Base-by-base conservation (phyloP, 2,113 vertebrate genomes). In the Strix uralensis region DNA sequence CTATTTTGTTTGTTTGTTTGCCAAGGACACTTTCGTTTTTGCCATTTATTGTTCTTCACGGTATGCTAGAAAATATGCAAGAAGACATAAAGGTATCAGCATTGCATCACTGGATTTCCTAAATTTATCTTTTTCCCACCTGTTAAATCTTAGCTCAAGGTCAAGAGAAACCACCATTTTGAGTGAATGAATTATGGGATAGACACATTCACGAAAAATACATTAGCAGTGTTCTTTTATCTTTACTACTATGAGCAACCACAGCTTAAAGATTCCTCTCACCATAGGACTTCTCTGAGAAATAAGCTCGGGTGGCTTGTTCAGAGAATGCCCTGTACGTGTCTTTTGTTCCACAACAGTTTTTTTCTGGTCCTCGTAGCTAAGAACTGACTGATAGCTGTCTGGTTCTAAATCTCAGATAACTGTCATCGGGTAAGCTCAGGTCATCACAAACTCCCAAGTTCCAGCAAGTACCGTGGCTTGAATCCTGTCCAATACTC, bases 1-100 rank as follows among this genome's bases (percentile, higher is more conserved):
- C 54, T 90, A 51, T 40, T 85, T 83, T 82, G 62, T 89, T 91
- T 91, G 78, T 85, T 97, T 94, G 54, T 73, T 90, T 97, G 73
- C 89, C 83, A 96, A 91, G 57, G 66, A 92, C 81, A 52, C 62
- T 87, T 90, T 22, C 80, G 66, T 29, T 91, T 81, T 87, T 87
- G n/a, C 65, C 52, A 36, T 81, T 93, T 86, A 44, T 86, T 90
- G 44, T 93, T 91, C 57, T 74, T 89, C 77, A 78, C 20, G 25
- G 42, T 90, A 59, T 26, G 49, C 52, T 75, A 7, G 1, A 89
- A 94, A 95, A 89, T 57, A 92, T 32, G 63, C 57, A 73, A 77
- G 74, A 91, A 34, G 36, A 80, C 71, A 87, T 84, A 27, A 88
- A 94, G 87, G 38, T 51, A 71, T 40, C 62, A 44, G 49, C 46